Evolutionary conservation across 2,113 vertebrate species (phyloP), one percentile per base, ranked within the genome.

Genomic region (Spea multiplicata): DNA sequence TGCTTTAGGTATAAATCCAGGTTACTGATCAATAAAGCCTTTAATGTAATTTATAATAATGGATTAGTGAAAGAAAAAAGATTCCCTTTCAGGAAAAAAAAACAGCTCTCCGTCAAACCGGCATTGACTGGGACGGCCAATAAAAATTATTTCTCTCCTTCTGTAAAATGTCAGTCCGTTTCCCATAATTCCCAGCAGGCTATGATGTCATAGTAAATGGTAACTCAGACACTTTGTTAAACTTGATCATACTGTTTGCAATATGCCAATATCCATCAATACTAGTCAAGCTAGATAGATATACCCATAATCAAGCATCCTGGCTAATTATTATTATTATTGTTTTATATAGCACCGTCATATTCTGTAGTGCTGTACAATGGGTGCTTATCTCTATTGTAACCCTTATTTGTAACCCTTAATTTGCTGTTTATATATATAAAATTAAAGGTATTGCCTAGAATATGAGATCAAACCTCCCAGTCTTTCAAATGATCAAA

Each of bases 31-130:
- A 87, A 92, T 92, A 89, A 87, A 86, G 84, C 83, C 90, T 92
- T 90, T 86, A 88, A 91, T 88, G 89, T 88, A 90, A 93, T 94
- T 93, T 90, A 90, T 92, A 91, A 86, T 87, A 86, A 89, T 89
- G 89, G 91, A 91, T 88, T 91, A 91, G 85, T 86, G 87, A 87
- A 88, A 87, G 88, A 87, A 88, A n/a, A 83, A 74, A 74, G 61
- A 76, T 82, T 82, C 88, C 87, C 88, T 88, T 87, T 89, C 88
- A 90, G 89, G 91, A 87, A 88, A 88, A 84, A 89, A 88, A 89
- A 89, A 88, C 84, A 87, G 85, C 88, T 86, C 87, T 84, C 83
- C 85, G 72, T 69, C 82, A 88, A 88, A 84, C 85, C 83, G 76
- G 83, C 89, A 91, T 88, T 87, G 91, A 89, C 82, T 80, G 83